phyloP scores from a whole-genome alignment of 2,113 vertebrate genomes.

The Grallaria varia region DNA sequence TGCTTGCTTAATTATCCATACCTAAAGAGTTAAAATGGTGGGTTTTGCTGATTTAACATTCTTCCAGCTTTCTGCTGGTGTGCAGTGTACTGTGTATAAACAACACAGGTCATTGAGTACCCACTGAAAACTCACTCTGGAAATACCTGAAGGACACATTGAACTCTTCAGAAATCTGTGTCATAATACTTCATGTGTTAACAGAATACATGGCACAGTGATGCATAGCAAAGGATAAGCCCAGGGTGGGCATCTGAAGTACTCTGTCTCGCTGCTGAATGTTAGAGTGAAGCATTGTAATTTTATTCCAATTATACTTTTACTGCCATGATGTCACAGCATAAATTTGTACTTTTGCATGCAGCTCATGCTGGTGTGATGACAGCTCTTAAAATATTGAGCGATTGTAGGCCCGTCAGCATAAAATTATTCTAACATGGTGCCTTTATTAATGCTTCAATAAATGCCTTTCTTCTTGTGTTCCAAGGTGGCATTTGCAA shows the following conservation, averaged over 20 bases:
- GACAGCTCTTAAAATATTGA: constrained; percentile 87
- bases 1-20: constrained; percentile 74
- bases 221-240: constrained; percentile 50
- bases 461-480: constrained; percentile 84
- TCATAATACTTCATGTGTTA: constrained; percentile 51
- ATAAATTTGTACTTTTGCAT: constrained; percentile 83
- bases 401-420: constrained; percentile 81
- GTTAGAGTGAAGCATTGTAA: constrained; percentile 73
- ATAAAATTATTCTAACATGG: constrained; percentile 85
- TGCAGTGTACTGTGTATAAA: constrained; percentile 34
- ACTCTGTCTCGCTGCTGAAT: constrained; percentile 50
- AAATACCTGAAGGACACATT: constrained; percentile 62
- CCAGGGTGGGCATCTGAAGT: constrained; percentile 62
- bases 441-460: constrained; percentile 84
- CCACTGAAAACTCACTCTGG: constrained; percentile 53
- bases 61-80: constrained; percentile 48
- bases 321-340: constrained; percentile 81
- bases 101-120: constrained; percentile 68
- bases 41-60: constrained; percentile 68
- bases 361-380: constrained; percentile 82
- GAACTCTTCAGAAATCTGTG: constrained; percentile 53
- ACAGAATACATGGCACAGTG: constrained; percentile 35
- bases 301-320: constrained; percentile 85
- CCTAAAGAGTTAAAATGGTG: constrained; percentile 66
- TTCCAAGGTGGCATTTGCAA: constrained; percentile 82